Evolutionary conservation across 1,140 invertebrate species (phyloP).

Genomic region (Daktulosphaira vitifoliae): DNA sequence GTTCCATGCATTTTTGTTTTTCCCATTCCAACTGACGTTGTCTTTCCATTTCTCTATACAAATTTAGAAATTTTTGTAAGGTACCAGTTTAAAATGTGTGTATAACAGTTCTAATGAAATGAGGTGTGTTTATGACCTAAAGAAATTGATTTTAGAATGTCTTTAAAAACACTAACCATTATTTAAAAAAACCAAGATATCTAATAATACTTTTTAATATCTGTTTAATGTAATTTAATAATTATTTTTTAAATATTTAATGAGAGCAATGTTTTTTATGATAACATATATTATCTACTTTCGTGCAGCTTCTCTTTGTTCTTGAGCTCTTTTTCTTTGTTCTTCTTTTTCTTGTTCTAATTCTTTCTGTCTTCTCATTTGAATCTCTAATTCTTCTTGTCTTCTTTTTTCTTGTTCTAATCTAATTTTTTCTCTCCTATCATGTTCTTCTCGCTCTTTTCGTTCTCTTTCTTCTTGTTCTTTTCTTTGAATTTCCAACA

Average conservation of each 20-base stretch:
- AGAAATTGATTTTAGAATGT: too few relatives aligned
- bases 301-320: constrained; percentile 70
- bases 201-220: too few relatives aligned
- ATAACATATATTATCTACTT: constrained; percentile 44
- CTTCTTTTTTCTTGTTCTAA: constrained; percentile 56
- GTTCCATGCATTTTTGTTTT: constrained; percentile 76
- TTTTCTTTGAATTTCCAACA: constrained; percentile 76
- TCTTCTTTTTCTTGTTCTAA: constrained; percentile 62
- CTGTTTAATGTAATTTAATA: too few relatives aligned
- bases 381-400: constrained; percentile 61
- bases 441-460: constrained; percentile 81
- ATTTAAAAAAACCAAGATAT: too few relatives aligned
- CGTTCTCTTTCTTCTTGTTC: constrained; percentile 85
- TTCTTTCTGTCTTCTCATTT: constrained; percentile 74
- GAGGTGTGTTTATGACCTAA: too few relatives aligned
- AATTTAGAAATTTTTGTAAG: constrained; percentile 36
- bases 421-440: constrained; percentile 71
- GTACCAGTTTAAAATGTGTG: too few relatives aligned
- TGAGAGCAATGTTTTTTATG: neutral
- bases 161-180: too few relatives aligned
- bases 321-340: constrained; percentile 59
- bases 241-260: neutral
- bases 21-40: constrained; percentile 95
- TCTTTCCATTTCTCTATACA: constrained; percentile 77
- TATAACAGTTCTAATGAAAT: too few relatives aligned